A percentile compares a stretch with the other conserved stretches of the same genome.
Conservation (phyloP, 2,888 invertebrate species). For the Bedellia somnulentella region DNA sequence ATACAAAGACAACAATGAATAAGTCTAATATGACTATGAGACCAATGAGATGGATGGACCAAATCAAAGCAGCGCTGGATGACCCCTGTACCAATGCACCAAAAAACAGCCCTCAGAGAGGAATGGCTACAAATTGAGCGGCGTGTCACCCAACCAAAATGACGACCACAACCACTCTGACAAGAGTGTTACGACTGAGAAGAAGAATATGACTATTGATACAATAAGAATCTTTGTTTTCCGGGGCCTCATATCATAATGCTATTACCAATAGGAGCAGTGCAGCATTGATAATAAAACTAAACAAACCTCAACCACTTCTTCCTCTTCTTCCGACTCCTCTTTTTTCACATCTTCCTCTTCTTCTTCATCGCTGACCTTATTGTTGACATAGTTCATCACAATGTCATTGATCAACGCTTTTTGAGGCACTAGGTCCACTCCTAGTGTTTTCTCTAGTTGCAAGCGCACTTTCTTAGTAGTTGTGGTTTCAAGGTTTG, state of each 20-base stretch:
- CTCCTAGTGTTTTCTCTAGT: slow-evolving; percentile 77
- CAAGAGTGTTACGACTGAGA: no score
- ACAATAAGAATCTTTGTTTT: no score
- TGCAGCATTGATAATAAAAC: background rate
- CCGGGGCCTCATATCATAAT: background rate
- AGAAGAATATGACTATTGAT: no score
- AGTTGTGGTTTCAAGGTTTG: slow-evolving; percentile 81
- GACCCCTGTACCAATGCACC: no score
- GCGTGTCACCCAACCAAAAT: no score
- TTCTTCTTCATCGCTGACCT: slow-evolving; percentile 29
- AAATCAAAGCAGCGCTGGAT: no score
- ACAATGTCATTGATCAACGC: slow-evolving; percentile 82
- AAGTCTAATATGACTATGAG: no score
- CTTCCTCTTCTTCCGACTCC: slow-evolving; percentile 29
- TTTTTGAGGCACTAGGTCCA: slow-evolving; percentile 73
- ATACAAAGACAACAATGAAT: no score
- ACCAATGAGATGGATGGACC: no score
- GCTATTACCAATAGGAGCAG: background rate
- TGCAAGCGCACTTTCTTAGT: slow-evolving; percentile 88
- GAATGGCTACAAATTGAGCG: no score
- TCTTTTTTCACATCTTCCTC: slow-evolving; percentile 32
- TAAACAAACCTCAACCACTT: slow-evolving; percentile 6
- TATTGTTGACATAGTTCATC: slow-evolving; percentile 69
- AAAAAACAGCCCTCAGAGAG: no score
- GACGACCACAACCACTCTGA: no score